These are phyloP conservation scores for Ia io DNA, from an alignment of 2,113 vertebrate genomes.

Conservation along the genomic window DNA sequence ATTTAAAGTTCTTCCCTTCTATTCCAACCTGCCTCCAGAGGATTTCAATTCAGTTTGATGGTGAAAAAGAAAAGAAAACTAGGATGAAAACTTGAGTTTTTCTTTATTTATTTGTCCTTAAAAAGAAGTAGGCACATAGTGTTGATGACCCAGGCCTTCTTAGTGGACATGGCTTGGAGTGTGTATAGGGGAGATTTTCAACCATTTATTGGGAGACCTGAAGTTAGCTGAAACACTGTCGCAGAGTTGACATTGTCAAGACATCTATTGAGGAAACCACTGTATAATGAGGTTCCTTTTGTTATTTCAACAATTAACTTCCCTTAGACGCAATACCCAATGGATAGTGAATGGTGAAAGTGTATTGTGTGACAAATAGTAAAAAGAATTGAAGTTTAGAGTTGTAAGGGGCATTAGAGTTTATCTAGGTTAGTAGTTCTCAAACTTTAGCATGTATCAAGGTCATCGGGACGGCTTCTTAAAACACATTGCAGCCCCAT, in stretches of 20 bases:
- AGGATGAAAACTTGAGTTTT: not conserved
- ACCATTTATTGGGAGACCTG: not conserved
- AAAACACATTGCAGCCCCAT: not conserved
- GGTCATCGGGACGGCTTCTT: not conserved
- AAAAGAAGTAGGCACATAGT: not conserved
- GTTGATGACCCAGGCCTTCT: not conserved
- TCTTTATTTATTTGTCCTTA: not conserved
- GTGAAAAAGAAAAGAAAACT: not conserved
- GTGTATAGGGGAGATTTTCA: not conserved
- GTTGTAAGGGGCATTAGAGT: not conserved
- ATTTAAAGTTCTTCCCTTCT: not conserved
- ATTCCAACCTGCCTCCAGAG: not conserved
- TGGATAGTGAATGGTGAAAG: not conserved
- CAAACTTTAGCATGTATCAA: not conserved
- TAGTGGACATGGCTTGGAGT: not conserved
- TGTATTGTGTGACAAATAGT: not conserved
- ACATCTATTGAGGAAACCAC: not conserved
- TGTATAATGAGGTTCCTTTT: not conserved
- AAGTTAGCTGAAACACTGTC: not conserved
- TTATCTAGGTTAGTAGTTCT: not conserved
- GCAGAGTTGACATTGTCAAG: not conserved
- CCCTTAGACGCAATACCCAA: not conserved
- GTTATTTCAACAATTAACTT: not conserved
- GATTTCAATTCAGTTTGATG: not conserved
- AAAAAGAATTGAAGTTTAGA: not conserved